Percentiles rank a stretch among this genome's conserved stretches.
Evolutionary conservation across 2,797 vertebrate genomes (phyloP).

Genomic region (Helostoma temminkii): DNA sequence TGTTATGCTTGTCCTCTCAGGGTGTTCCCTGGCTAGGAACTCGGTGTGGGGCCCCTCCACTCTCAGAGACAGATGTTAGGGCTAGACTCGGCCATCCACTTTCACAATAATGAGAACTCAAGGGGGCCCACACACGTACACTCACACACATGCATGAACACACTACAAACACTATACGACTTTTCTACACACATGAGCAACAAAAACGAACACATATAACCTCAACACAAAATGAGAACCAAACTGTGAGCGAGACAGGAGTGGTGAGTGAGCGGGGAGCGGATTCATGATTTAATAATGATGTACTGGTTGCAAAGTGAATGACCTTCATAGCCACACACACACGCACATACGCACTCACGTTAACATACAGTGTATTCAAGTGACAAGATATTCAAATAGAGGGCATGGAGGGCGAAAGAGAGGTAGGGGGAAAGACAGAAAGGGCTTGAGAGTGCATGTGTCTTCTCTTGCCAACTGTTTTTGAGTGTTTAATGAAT

Average conservation of each 20-base stretch:
- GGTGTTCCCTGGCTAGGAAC: constrained; percentile 45
- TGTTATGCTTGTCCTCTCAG: constrained; percentile 42
- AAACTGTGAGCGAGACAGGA: constrained; percentile 25
- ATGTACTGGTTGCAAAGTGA: constrained; percentile 48
- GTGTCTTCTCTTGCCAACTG: constrained; percentile 39
- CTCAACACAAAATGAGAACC: constrained; percentile 15
- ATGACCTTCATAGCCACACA: constrained; percentile 72
- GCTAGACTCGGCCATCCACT: constrained; percentile 52
- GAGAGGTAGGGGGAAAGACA: constrained; percentile 4
- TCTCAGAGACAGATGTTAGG: constrained; percentile 78
- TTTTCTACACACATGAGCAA: constrained; percentile 1
- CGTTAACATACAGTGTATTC: constrained; percentile 46
- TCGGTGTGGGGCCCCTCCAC: constrained; percentile 48
- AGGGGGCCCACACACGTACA: constrained; percentile 45
- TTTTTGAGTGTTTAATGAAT: constrained; percentile 55
- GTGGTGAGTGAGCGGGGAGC: constrained; percentile 17
- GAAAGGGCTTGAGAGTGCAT: not conserved
- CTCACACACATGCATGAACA: not conserved
- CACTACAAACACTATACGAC: not conserved
- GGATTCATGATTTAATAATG: constrained; percentile 63
- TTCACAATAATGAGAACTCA: constrained; percentile 78
- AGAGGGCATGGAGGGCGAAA: constrained; percentile 33
- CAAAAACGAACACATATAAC: not conserved
- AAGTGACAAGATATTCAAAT: constrained; percentile 62
- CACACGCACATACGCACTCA: constrained; percentile 10